Evolutionary conservation across 2,888 invertebrate genomes (phyloP).

Genomic region (Adelognathus sp.): DNA sequence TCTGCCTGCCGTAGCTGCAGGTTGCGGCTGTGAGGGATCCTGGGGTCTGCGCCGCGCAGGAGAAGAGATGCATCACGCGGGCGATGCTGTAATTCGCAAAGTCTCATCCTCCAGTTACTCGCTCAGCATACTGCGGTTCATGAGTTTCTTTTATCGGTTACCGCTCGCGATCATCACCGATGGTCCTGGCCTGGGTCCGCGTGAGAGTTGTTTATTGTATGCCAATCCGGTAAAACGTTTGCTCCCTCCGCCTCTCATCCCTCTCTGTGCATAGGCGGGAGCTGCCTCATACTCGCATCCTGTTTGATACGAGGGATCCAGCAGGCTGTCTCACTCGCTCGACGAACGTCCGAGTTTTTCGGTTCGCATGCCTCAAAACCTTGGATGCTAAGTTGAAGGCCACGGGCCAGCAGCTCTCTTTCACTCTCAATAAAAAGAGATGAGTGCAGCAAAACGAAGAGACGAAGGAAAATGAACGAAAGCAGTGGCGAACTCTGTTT

Average conservation of each 20-base stretch:
- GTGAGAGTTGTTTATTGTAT: constrained; percentile 45
- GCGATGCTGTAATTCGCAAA: constrained; percentile 17
- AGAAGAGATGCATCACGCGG: background rate
- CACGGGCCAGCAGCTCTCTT: constrained; percentile 52
- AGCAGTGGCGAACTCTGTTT: constrained; percentile 21
- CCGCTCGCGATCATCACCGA: background rate
- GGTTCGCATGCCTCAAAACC: constrained; percentile 67
- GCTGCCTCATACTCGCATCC: background rate
- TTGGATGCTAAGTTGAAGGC: constrained; percentile 71
- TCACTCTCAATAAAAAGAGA: constrained; percentile 34
- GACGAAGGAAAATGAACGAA: constrained; percentile 36
- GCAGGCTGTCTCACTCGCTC: constrained; percentile 10
- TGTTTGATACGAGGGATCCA: background rate
- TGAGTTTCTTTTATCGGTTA: constrained; percentile 65
- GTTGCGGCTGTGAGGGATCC: constrained; percentile 7
- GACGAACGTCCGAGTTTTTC: constrained; percentile 63
- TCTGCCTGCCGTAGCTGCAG: background rate
- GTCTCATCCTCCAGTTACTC: constrained; percentile 20
- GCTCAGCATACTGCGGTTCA: constrained; percentile 24
- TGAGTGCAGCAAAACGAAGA: no score
- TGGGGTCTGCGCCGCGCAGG: background rate
- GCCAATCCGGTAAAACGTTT: constrained; percentile 64
- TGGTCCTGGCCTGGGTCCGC: background rate
- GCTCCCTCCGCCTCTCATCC: constrained; percentile 54
- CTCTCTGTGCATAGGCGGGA: no score